Conservation (phyloP, 2,113 vertebrate genomes). For the Gavia stellata region DNA sequence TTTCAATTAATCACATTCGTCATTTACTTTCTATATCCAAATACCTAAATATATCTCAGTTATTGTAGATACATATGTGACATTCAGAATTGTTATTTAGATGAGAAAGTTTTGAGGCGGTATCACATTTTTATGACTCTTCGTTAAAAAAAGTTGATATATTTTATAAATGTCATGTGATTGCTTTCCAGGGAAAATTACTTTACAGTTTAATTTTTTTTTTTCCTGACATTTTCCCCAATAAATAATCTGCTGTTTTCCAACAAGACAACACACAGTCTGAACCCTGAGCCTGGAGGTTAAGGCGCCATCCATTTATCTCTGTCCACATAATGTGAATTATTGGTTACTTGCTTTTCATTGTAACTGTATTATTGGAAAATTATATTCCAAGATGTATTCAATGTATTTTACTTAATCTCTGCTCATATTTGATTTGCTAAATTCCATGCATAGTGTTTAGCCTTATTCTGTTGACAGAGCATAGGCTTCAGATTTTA, state of each 20-base stretch:
- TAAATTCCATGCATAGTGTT: not conserved
- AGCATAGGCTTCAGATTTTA: not conserved
- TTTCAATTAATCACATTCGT: not conserved
- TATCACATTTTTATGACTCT: not conserved
- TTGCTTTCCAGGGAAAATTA: constrained; percentile 63
- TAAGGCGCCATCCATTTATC: constrained; percentile 66
- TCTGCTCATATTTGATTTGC: constrained; percentile 40
- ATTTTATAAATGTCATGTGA: constrained; percentile 30
- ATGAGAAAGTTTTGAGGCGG: not conserved
- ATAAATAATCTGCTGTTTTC: constrained; percentile 69
- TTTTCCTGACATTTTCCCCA: constrained; percentile 62
- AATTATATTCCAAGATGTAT: constrained; percentile 46
- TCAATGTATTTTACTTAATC: constrained; percentile 64
- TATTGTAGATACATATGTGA: not conserved
- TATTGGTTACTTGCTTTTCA: constrained; percentile 68
- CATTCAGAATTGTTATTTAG: not conserved
- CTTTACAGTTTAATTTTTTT: constrained; percentile 68
- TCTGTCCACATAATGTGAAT: constrained; percentile 60
- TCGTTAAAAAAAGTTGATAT: not conserved
- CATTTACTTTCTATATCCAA: not conserved
- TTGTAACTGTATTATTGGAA: constrained; percentile 56
- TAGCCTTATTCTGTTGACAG: constrained; percentile 1
- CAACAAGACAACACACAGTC: constrained; percentile 34
- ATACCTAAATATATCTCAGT: not conserved
- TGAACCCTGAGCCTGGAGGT: constrained; percentile 67